phyloP scores from a whole-genome alignment of 2,797 vertebrate genomes.

The Allobates femoralis region DNA sequence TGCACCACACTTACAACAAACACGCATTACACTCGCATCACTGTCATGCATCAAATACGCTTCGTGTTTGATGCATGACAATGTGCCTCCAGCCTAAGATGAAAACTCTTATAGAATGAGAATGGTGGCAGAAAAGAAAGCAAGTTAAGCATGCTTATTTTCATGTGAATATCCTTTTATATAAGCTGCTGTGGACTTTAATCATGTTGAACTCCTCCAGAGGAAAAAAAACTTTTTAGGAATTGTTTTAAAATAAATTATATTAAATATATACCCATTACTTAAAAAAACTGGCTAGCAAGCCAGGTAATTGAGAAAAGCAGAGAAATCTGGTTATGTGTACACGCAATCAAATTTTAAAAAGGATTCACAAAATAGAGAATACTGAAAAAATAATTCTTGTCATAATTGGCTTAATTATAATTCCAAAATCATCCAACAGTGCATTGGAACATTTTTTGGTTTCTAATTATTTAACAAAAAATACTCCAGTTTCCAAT shows the following conservation, averaged over 20 bases:
- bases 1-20: no score
- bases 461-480: not conserved
- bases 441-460: not conserved
- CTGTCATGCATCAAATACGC: no score
- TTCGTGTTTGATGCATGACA: no score
- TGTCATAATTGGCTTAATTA: not conserved
- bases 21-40: no score
- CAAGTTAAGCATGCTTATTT: no score
- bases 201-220: no score
- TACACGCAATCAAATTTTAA: not conserved
- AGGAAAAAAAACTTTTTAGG: not conserved
- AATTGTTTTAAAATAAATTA: not conserved
- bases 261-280: not conserved
- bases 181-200: no score
- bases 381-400: not conserved
- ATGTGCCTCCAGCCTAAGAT: no score
- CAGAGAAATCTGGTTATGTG: not conserved
- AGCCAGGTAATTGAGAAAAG: no score
- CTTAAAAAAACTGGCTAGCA: not conserved
- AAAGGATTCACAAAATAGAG: not conserved
- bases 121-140: no score
- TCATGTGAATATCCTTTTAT: no score
- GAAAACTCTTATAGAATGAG: no score
- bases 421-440: not conserved
- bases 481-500: not conserved